These are phyloP conservation scores for Dinothrombium tinctorium DNA, from an alignment of 1,140 invertebrate species.

Conservation along the genomic window DNA sequence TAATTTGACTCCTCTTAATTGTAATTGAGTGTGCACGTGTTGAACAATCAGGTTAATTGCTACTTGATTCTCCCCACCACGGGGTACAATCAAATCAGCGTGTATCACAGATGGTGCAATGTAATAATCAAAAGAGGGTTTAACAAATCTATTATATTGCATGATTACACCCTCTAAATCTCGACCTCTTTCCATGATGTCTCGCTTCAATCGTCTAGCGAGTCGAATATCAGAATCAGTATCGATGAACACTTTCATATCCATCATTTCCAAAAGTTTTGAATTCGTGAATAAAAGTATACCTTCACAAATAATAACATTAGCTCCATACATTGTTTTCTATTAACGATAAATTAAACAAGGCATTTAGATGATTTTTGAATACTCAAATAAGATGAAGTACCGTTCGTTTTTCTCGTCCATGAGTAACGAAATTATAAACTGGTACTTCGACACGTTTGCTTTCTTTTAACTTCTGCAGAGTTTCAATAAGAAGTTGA, in stretches of 20 bases:
- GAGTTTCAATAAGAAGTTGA: constrained; percentile 56
- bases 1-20: constrained; percentile 71
- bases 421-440: constrained; percentile 92
- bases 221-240: constrained; percentile 90
- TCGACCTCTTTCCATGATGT: constrained; percentile 77
- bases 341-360: constrained; percentile 23
- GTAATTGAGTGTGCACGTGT: constrained; percentile 83
- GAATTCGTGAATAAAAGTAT: constrained; percentile 81
- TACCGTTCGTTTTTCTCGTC: constrained; percentile 59
- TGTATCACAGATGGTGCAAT: constrained; percentile 56
- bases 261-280: constrained; percentile 58
- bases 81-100: constrained; percentile 34
- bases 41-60: constrained; percentile 93
- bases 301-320: constrained; percentile 98
- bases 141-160: constrained; percentile 87
- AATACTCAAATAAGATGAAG: constrained; percentile 14
- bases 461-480: constrained; percentile 72
- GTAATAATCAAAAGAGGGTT: constrained; percentile 88
- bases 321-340: constrained; percentile 99
- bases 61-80: constrained; percentile 78
- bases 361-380: background rate
- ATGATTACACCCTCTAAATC: constrained; percentile 87
- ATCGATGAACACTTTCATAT: constrained; percentile 95
- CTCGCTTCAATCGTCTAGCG: constrained; percentile 60
- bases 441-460: constrained; percentile 92